phyloP scores from a whole-genome alignment of 2,113 vertebrate genomes.

The Grus americana region DNA sequence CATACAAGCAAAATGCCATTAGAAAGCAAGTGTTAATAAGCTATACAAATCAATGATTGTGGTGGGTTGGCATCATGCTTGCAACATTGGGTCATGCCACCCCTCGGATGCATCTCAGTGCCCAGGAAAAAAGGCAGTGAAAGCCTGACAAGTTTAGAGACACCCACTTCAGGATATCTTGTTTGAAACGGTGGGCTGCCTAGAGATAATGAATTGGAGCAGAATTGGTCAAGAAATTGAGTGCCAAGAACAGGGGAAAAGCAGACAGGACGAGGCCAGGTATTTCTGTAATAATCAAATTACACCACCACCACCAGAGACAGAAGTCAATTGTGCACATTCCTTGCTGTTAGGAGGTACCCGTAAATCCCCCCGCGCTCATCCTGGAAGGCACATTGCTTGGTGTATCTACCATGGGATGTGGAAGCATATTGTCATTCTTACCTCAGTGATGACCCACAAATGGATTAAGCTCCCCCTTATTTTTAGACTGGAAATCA shows the following conservation, averaged over 20 bases:
- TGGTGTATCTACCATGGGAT: not conserved
- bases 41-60: not conserved
- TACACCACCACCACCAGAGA: not conserved
- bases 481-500: not conserved
- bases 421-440: not conserved
- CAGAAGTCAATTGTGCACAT: not conserved
- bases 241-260: not conserved
- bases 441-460: too few species aligned
- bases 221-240: not conserved
- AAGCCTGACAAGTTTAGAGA: not conserved
- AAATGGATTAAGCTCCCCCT: not conserved
- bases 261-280: not conserved
- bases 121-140: not conserved
- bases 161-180: not conserved
- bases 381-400: fast-evolving
- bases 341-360: not conserved
- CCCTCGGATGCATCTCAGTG: not conserved
- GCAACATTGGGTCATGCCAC: not conserved
- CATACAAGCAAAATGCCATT: not conserved
- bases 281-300: not conserved
- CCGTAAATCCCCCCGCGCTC: not conserved
- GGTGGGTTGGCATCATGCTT: not conserved
- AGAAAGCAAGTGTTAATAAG: not conserved
- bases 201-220: not conserved
- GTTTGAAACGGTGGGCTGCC: not conserved